A percentile compares a stretch with the other conserved stretches of the same genome.
Evolutionary conservation across 2,113 vertebrate species (phyloP).

Genomic region (Carassius auratus): DNA sequence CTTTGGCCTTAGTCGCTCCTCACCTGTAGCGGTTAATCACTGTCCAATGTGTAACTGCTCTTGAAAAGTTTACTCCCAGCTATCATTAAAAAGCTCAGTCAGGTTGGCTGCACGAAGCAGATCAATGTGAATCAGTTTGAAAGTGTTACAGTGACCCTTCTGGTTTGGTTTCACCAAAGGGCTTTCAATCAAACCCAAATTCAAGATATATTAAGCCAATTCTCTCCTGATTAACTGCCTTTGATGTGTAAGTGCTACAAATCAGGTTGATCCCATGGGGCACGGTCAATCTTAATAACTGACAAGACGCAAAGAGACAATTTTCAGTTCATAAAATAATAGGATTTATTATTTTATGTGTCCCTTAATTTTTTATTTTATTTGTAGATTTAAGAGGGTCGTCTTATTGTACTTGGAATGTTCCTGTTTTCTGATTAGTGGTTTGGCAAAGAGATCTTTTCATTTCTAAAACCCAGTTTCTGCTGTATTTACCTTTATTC

Average conservation of each 20-base stretch:
- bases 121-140: constrained; percentile 18
- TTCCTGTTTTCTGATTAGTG: constrained; percentile 56
- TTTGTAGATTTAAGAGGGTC: constrained; percentile 65
- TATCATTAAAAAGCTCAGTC: constrained; percentile 38
- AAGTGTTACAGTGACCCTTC: background rate
- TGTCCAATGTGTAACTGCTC: constrained; percentile 11
- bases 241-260: constrained; percentile 49
- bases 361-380: constrained; percentile 52
- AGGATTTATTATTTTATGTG: constrained; percentile 5
- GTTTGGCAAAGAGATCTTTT: constrained; percentile 42
- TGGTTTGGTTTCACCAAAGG: constrained; percentile 7
- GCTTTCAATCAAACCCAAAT: constrained; percentile 4
- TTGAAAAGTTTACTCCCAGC: background rate
- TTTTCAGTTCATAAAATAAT: constrained; percentile 6
- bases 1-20: constrained; percentile 53
- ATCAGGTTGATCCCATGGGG: constrained; percentile 52
- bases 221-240: constrained; percentile 36
- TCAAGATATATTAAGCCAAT: constrained; percentile 36
- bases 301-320: constrained; percentile 18
- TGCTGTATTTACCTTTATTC: constrained; percentile 30
- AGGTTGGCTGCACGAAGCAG: constrained; percentile 30
- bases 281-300: constrained; percentile 39
- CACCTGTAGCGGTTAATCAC: constrained; percentile 54
- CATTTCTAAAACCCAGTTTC: constrained; percentile 34
- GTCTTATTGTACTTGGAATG: constrained; percentile 60